phyloP scores from a whole-genome alignment of 2,797 vertebrate genomes.

The Balearica regulorum region DNA sequence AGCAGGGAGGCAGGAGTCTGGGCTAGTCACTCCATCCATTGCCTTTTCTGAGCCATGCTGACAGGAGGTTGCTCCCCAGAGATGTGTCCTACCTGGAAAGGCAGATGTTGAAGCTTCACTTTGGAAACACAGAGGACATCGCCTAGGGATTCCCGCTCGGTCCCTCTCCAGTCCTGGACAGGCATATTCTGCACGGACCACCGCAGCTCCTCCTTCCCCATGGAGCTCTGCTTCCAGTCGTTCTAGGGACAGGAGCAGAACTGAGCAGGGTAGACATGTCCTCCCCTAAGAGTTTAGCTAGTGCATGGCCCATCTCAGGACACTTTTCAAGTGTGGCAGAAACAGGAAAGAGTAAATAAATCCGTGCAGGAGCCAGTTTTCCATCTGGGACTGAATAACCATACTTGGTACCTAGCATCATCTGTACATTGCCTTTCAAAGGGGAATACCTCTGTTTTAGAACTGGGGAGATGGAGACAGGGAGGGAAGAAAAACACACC shows the following conservation, averaged over 20 bases:
- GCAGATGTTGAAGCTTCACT: slow-evolving; percentile 91
- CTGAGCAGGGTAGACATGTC: background rate
- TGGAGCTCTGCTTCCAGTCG: background rate
- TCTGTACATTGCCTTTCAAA: background rate
- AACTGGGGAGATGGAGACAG: background rate
- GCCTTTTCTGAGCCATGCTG: background rate
- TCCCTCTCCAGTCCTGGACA: slow-evolving; percentile 85
- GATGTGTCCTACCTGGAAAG: slow-evolving; percentile 83
- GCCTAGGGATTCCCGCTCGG: slow-evolving; percentile 82
- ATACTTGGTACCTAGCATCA: rapidly evolving
- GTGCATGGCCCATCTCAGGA: rapidly evolving
- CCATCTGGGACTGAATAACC: background rate
- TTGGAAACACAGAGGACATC: slow-evolving; percentile 85
- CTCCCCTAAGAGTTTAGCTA: background rate
- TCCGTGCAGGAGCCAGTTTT: background rate
- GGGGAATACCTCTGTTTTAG: background rate
- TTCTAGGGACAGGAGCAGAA: slow-evolving; percentile 44
- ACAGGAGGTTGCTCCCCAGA: background rate
- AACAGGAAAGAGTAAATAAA: background rate
- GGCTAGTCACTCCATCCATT: background rate
- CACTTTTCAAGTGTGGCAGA: background rate
- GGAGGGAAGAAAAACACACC: background rate
- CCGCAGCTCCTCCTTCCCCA: slow-evolving; percentile 80
- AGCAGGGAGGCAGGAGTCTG: background rate
- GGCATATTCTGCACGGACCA: slow-evolving; percentile 85